Evolutionary conservation across 2,888 invertebrate genomes (phyloP).

Genomic region (Polyommatus iphigenia): DNA sequence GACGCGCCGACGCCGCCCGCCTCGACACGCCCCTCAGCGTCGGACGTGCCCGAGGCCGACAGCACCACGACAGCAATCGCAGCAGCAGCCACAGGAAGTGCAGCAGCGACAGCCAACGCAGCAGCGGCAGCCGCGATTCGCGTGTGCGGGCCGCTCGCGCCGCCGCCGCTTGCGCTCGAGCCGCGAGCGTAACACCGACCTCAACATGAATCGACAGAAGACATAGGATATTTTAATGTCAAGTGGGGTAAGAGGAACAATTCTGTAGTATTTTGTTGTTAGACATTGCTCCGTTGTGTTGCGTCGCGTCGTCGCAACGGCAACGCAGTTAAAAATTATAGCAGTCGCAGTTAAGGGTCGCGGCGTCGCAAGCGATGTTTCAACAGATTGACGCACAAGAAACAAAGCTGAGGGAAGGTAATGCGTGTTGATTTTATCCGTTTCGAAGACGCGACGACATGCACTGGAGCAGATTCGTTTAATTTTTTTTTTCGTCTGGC

Average conservation of each 20-base stretch:
- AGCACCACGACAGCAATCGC: slow-evolving; percentile 48
- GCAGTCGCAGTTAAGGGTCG: not conserved
- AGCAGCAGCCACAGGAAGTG: not conserved
- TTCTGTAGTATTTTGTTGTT: not conserved
- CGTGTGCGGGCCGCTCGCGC: slow-evolving; percentile 39
- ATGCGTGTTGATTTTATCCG: no score
- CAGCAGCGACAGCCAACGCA: not conserved
- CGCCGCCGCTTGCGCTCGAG: slow-evolving; percentile 40
- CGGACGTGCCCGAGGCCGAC: slow-evolving; percentile 49
- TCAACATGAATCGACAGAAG: slow-evolving; percentile 47
- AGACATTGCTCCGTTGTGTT: no score
- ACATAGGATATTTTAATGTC: not conserved
- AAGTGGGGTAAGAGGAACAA: not conserved
- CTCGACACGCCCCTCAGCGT: slow-evolving; percentile 61
- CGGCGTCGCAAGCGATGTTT: no score
- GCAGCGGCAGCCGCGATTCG: slow-evolving; percentile 26
- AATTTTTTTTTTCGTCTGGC: not conserved
- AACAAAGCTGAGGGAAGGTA: no score
- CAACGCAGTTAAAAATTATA: no score
- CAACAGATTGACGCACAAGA: no score
- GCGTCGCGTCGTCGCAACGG: no score
- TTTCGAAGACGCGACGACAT: not conserved
- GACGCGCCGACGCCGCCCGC: slow-evolving; percentile 73
- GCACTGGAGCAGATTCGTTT: not conserved
- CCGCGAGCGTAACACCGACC: slow-evolving; percentile 50